phyloP scores from a whole-genome alignment of 1,140 invertebrate species.

The silkworm (Bombyx mori) region ASM3026992v2 NC_085117.1:6957001-6957500 shows the following conservation, averaged over 20 bases:
- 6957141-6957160: constrained; percentile 79
- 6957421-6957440: not conserved
- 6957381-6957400: constrained; percentile 16
- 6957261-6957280: constrained; percentile 80
- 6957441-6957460: too few species aligned
- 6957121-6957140: constrained; percentile 76
- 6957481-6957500: constrained; percentile 10
- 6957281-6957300: constrained; percentile 60
- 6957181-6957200: constrained; percentile 71
- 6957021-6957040: constrained; percentile 64
- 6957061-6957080: constrained; percentile 68
- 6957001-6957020: constrained; percentile 68
- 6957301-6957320: constrained; percentile 22
- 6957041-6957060: constrained; percentile 71
- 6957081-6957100: constrained; percentile 61
- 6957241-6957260: constrained; percentile 80
- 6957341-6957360: constrained; percentile 33
- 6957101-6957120: constrained; percentile 58
- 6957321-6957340: constrained; percentile 26
- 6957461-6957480: constrained; percentile 45
- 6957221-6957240: constrained; percentile 78
- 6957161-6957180: constrained; percentile 69
- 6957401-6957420: constrained; percentile 35
- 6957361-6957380: constrained; percentile 21
- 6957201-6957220: constrained; percentile 84